Evolutionary conservation across 2,888 invertebrate species (phyloP).

Genomic region (Rhabditoides inermis): DNA sequence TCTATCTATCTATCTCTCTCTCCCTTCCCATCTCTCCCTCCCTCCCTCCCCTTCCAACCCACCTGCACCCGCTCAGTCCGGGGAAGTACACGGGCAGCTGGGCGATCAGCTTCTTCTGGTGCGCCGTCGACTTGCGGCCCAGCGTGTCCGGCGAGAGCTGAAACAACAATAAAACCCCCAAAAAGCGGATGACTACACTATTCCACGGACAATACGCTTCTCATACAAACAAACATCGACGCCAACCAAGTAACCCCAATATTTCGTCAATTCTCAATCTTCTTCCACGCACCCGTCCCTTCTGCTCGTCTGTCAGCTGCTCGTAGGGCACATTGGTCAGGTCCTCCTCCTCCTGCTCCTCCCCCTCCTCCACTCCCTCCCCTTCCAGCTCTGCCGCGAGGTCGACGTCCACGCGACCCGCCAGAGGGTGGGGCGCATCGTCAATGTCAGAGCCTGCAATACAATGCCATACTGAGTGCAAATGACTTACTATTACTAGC

Average conservation of each 20-base stretch:
- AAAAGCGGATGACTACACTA: not conserved
- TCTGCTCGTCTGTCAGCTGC: slow-evolving; percentile 39
- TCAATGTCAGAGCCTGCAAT: not conserved
- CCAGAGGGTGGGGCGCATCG: too few relatives aligned
- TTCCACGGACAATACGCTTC: not conserved
- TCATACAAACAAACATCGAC: not conserved
- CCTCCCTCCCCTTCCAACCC: slow-evolving; percentile 12
- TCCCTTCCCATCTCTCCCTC: too few relatives aligned
- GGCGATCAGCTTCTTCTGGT: slow-evolving; percentile 32
- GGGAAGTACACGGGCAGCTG: slow-evolving; percentile 45
- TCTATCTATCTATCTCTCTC: too few relatives aligned
- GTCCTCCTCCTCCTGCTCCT: slow-evolving; percentile 2
- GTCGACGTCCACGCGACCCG: too few relatives aligned
- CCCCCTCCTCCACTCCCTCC: slow-evolving; percentile 3
- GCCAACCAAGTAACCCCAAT: not conserved
- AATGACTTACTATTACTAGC: not conserved
- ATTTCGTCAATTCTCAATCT: not conserved
- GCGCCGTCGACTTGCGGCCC: slow-evolving; percentile 18
- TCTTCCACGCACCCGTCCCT: too few relatives aligned
- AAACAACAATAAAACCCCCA: slow-evolving; percentile 2
- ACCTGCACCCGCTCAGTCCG: slow-evolving; percentile 1
- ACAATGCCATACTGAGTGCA: not conserved
- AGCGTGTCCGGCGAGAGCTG: slow-evolving; percentile 22
- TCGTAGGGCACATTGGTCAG: slow-evolving; percentile 23
- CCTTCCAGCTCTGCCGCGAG: too few relatives aligned